Evolutionary conservation across 1,140 invertebrate species (phyloP).

Genomic region (Maconellicoccus hirsutus): DNA sequence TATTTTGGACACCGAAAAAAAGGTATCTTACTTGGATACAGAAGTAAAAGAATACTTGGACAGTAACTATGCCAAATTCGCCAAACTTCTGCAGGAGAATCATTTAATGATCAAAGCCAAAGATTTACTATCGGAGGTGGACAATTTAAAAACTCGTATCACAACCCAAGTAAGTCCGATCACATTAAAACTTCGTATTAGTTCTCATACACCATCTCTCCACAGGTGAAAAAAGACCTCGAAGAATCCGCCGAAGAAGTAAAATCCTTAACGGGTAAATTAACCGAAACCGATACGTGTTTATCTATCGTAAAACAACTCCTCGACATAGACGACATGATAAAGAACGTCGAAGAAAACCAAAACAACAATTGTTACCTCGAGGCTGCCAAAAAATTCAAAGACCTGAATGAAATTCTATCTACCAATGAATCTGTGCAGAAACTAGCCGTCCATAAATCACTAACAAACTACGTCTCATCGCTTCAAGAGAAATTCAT

Average conservation of each 20-base stretch:
- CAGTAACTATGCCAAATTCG: conserved; percentile 8
- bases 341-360: background rate
- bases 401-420: background rate
- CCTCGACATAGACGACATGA: background rate
- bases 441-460: background rate
- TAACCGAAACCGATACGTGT: conserved; percentile 1
- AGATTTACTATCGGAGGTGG: background rate
- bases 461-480: background rate
- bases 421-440: background rate
- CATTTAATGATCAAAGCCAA: conserved; percentile 16
- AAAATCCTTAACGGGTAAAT: background rate
- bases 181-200: background rate
- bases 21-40: background rate
- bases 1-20: background rate
- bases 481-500: background rate
- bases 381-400: conserved; percentile 2
- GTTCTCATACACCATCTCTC: background rate
- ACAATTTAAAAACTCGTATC: background rate
- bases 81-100: background rate
- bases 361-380: background rate
- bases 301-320: background rate
- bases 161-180: background rate
- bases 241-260: background rate
- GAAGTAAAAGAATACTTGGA: conserved; percentile 12
- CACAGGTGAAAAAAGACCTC: conserved; percentile 13